Evolutionary conservation across 1,140 invertebrate species (phyloP), one percentile per base, ranked within the genome.

Genomic region (Calephelis virginiensis): DNA sequence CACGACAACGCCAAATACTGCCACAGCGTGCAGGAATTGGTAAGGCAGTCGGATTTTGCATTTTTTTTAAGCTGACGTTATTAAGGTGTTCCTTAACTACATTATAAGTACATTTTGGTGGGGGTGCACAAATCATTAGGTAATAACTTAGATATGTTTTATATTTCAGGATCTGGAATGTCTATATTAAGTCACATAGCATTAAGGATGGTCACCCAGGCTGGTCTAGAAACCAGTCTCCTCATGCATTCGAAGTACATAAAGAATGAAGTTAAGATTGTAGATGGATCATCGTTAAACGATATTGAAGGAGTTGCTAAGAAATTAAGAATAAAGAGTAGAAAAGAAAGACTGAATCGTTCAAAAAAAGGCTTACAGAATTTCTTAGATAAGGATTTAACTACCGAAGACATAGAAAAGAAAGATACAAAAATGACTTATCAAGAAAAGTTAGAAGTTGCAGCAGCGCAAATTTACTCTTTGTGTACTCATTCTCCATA

Each of bases 141-240:
- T n/a, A n/a, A n/a, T n/a, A n/a, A n/a, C n/a, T n/a, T n/a, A n/a
- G n/a, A 65, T 49, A 50, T 43, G 13, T 64, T 66, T 76, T 17
- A 69, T 53, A 14, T 83, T 84, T 61, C 61, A 93, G 92, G 94
- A n/a, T 95, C 95, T 4, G 96, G 96, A 14, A 96, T 97, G 94
- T 96, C 95, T 72, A 92, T 96, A 59, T 88, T 97, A 8, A 95
- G 95, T 73, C 94, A 94, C 78, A 92, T 97, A 14, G 95, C 96
- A 0, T 79, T 97, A 50, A 88, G 96, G 66, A 94, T 96, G 84
- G 92, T 97, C 0, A 95, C 96, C 0, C 94, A 95, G 75, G 78
- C 92, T 6, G 92, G 93, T 1, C 78, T 92, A 1, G 77, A 92
- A 3, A 90, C 91, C 37, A 92, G 93, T 66, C 72, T 93, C n/a